Evolutionary conservation across 2,888 invertebrate genomes (phyloP), one percentile per base, ranked within the genome.

Genomic region (Apeira syringaria): DNA sequence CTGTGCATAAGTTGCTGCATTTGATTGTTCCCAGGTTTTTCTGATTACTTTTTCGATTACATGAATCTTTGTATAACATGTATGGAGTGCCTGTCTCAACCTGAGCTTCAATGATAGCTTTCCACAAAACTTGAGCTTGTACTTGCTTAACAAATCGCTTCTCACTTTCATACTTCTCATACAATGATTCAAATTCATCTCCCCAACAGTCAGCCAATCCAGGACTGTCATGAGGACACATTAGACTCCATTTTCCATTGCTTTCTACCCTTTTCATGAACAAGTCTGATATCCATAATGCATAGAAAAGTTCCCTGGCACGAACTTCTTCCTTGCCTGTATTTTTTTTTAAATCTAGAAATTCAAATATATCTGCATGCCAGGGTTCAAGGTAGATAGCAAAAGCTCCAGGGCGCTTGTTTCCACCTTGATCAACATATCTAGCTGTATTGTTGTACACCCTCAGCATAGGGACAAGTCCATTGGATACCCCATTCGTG

Each of bases 61-160:
- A 99, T 2, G 98, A 93, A 85, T 99, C 99, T 85, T 98, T 98
- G 73, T 97, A 98, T 0, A 97, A 83, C 97, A 99, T 99, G 77
- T 98, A 99, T 0, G 99, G 99, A 2, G 97, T 98, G 7, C 99
- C 99, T 1, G 99, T 99, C 91, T 99, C 99, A 2, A 98, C 96
- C 86, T 99, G 98, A 0, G 98, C 93, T 71, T 97, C 96, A 49
- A 98, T 94, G 50, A 99, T 97, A 25, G 98, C 97, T 68, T 95
- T 95, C 99, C 99, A 99, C 25, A 99, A 78, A 45, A 94, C 89
- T 76, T 97, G 96, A 0, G 99, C 99, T 48, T 92, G 92, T 0
- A 96, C 91, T 67, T 92, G 92, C 53, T 92, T 93, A 13, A 92
- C 86, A 64, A 89, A 96, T 17, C 92, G 87, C 0, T 94, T 94